Evolutionary conservation across 1,140 invertebrate genomes (phyloP).

Genomic region (Wiebesia pumilae): DNA sequence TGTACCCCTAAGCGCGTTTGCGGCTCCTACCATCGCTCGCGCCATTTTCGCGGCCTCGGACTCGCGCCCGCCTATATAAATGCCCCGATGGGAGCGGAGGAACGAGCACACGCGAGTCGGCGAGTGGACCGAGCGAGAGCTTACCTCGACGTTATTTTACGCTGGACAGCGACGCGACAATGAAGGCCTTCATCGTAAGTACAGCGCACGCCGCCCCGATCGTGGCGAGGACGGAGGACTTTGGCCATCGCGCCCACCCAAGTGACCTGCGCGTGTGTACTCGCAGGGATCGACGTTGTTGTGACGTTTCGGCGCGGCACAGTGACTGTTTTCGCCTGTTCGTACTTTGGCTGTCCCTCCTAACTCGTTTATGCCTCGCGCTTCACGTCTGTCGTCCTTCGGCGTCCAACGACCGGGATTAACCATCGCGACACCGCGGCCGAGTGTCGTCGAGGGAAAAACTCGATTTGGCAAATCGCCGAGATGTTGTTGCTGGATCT

Average conservation of each 20-base stretch:
- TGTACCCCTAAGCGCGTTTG: background rate
- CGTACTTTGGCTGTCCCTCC: no score
- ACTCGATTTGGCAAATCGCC: background rate
- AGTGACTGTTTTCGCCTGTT: background rate
- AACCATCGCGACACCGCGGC: no score
- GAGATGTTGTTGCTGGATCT: background rate
- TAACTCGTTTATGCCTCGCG: no score
- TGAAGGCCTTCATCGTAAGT: constrained; percentile 49
- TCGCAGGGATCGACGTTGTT: background rate
- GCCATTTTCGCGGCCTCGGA: constrained; percentile 18
- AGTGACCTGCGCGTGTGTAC: background rate
- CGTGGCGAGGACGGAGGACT: background rate
- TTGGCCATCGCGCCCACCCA: background rate
- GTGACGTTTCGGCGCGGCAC: background rate
- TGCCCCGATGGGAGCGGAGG: constrained; percentile 15
- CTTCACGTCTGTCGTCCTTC: no score
- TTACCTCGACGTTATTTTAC: constrained; percentile 23
- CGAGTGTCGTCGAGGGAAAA: no score
- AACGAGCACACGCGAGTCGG: constrained; percentile 45
- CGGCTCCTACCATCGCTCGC: no score
- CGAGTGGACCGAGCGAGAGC: constrained; percentile 16
- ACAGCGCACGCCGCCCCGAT: background rate
- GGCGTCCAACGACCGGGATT: no score
- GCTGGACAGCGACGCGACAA: background rate
- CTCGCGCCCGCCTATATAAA: constrained; percentile 34